Evolutionary conservation across 2,888 invertebrate genomes (phyloP), one percentile per base, ranked within the genome.

Genomic region (Zygogramma bicolorata): DNA sequence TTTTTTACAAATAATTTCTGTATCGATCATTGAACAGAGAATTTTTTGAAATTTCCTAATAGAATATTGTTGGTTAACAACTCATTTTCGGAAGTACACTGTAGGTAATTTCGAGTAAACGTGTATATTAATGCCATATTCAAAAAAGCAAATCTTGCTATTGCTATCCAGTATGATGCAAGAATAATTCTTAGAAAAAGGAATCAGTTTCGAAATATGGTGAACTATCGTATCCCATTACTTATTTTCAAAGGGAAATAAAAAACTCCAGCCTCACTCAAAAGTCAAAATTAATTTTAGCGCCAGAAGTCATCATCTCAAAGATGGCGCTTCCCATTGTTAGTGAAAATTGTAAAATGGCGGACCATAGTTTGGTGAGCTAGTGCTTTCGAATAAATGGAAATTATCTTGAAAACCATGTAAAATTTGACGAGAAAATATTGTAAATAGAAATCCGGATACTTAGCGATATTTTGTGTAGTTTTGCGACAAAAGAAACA

Each of bases 251-350:
- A 25, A 53, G 13, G 25, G 20, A 53, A 53, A 20, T 27, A 8
- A 25, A 53, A 25, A 53, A 2, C 15, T 8, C 15, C 15, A 27
- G 25, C n/a, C n/a, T 42, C 13, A 34, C 13, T 42, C 10, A n/a
- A 27, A 22, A 27, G 13, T 53, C 8, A 67, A 70, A 79, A 76
- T 82, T 77, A 76, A 81, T 74, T 81, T 80, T 75, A 77, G 77
- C 82, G 82, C 81, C 80, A 79, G 77, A 74, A 75, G 49, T 57
- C 15, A 53, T 69, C 31, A 84, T 84, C 84, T 85, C 85, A 85
- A 89, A 92, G 92, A 91, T 91, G 92, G 90, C 92, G 90, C 88
- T 82, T 82, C 86, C 85, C 89, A 90, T 91, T 91, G 90, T 91
- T 91, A 90, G 88, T 88, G 87, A 88, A 88, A 88, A 87, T 87